phyloP scores from a whole-genome alignment of 2,113 vertebrate species.

The Dipodomys spectabilis region DNA sequence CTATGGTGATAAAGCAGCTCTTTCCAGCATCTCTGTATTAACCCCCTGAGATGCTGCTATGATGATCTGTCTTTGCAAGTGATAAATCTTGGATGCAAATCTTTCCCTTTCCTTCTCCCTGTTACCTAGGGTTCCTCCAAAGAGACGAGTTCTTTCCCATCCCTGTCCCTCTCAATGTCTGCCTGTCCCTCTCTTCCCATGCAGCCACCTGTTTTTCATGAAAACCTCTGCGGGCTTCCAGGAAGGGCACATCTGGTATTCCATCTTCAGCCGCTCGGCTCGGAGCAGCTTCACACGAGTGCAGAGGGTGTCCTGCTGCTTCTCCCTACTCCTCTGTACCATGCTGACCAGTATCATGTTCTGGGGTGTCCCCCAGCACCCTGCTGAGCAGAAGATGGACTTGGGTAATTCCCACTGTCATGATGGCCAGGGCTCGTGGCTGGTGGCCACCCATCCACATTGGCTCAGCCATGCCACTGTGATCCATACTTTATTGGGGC shows the following conservation, averaged over 20 bases:
- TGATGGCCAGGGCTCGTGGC: neutral
- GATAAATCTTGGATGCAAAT: neutral
- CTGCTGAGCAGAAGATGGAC: conserved; percentile 97
- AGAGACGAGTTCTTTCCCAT: neutral
- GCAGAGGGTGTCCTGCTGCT: conserved; percentile 96
- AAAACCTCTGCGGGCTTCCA: conserved; percentile 95
- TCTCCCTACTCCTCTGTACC: conserved; percentile 96
- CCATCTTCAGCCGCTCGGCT: conserved; percentile 92
- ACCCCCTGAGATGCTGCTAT: neutral
- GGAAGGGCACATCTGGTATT: conserved; percentile 97
- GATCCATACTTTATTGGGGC: neutral
- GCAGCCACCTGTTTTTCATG: conserved; percentile 95
- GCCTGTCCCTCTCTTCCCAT: neutral
- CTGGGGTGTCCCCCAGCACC: conserved; percentile 95
- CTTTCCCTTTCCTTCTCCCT: neutral
- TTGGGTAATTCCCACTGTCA: conserved; percentile 87
- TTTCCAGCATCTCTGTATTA: neutral
- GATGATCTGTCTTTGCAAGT: neutral
- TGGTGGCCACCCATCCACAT: neutral
- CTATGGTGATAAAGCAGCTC: neutral
- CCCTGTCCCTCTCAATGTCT: neutral
- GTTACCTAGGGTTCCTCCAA: neutral
- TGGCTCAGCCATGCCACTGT: neutral
- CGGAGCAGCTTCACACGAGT: conserved; percentile 94
- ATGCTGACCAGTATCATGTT: conserved; percentile 99